Conservation (phyloP, 2,888 invertebrate species). For the Euclidia mi region DNA sequence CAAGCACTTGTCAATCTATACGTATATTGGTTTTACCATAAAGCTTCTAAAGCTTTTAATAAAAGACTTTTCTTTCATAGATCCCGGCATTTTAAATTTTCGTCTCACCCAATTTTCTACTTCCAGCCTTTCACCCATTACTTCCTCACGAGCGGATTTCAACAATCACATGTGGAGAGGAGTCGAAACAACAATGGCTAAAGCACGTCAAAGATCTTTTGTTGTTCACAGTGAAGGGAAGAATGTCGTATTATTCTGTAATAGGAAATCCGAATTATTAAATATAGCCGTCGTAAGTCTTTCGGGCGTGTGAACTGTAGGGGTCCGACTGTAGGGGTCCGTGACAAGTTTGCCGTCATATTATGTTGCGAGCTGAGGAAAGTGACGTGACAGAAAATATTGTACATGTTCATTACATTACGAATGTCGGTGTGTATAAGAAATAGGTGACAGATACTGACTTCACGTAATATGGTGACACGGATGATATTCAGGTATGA, state of each 20-base stretch:
- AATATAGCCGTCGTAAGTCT: conserved; percentile 32
- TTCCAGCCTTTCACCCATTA: conserved; percentile 38
- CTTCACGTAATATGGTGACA: background rate
- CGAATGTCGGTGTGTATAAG: background rate
- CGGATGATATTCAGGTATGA: too few relatives aligned
- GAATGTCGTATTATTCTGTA: conserved; percentile 28
- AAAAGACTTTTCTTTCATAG: conserved; percentile 1
- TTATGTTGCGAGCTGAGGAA: background rate
- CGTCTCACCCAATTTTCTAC: conserved; percentile 15
- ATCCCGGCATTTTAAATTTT: conserved; percentile 10
- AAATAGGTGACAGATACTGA: background rate
- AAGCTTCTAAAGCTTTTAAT: conserved; percentile 3
- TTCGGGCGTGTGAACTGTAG: background rate
- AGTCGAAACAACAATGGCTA: conserved; percentile 43
- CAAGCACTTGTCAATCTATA: too few relatives aligned
- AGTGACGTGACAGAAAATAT: conserved; percentile 5
- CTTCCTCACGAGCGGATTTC: conserved; percentile 30
- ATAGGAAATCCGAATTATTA: conserved; percentile 38
- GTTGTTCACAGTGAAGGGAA: conserved; percentile 29
- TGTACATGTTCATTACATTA: conserved; percentile 2
- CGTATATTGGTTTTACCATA: background rate
- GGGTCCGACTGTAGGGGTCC: background rate
- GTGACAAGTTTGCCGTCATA: background rate
- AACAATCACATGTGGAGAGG: conserved; percentile 33
- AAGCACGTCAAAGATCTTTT: conserved; percentile 41